phyloP scores from a whole-genome alignment of 2,113 vertebrate species.

The Malurus alboscapulatus region DNA sequence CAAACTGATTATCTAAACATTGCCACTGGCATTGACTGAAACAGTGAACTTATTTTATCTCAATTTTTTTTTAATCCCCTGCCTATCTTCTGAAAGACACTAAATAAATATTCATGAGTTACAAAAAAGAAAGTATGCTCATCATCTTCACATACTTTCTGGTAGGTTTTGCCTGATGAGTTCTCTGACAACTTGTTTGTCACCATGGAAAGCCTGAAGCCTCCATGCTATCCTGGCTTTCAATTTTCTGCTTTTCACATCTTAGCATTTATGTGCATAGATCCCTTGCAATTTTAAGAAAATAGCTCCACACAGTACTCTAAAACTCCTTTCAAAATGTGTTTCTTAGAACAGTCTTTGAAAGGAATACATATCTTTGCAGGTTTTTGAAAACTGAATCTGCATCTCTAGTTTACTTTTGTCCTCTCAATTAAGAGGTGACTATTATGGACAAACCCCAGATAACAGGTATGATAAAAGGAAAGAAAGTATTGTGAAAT shows the following conservation, averaged over 20 bases:
- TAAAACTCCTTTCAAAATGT: neutral
- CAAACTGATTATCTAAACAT: neutral
- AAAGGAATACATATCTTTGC: neutral
- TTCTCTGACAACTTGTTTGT: neutral
- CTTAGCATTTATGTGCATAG: neutral
- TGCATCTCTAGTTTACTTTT: neutral
- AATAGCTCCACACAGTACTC: neutral
- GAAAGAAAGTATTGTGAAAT: neutral
- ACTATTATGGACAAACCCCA: neutral
- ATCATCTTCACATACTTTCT: neutral
- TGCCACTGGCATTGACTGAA: neutral
- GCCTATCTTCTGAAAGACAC: neutral
- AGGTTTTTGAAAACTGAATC: neutral
- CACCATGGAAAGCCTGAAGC: neutral
- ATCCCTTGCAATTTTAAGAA: neutral
- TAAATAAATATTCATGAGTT: neutral
- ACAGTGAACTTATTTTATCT: neutral
- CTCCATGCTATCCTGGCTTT: neutral
- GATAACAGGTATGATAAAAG: accelerated
- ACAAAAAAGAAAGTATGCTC: neutral
- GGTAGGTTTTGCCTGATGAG: neutral
- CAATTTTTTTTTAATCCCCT: neutral
- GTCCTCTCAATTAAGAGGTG: neutral
- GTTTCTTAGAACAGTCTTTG: neutral
- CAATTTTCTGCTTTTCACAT: neutral